phyloP scores from a whole-genome alignment of 2,113 vertebrate species.

The Naja naja region DNA sequence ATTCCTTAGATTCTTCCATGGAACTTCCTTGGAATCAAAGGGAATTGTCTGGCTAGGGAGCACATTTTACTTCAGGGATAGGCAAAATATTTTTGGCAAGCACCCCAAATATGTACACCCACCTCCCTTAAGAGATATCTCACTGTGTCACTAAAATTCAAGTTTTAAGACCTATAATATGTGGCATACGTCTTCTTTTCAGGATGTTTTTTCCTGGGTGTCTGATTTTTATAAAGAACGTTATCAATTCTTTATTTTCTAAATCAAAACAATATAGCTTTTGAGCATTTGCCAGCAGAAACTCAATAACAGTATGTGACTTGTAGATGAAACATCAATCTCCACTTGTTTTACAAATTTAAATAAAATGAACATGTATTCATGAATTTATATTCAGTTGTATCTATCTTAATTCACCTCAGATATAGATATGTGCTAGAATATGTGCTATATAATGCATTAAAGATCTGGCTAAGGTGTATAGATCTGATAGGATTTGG shows the following conservation, averaged over 20 bases:
- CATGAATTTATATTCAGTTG: background rate
- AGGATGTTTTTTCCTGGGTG: background rate
- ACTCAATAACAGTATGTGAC: background rate
- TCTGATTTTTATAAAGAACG: background rate
- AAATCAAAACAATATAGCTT: background rate
- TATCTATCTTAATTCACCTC: background rate
- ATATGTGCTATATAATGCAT: background rate
- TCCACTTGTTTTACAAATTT: background rate
- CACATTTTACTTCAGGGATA: background rate
- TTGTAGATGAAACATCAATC: background rate
- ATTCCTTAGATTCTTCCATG: background rate
- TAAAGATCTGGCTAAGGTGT: background rate
- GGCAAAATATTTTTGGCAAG: background rate
- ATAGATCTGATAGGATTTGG: background rate
- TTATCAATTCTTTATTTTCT: background rate
- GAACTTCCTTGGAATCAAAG: background rate
- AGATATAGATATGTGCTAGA: background rate
- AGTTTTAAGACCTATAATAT: background rate
- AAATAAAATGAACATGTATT: background rate
- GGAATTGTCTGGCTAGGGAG: background rate
- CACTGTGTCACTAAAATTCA: background rate
- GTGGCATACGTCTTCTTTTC: background rate
- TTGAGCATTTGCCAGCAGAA: background rate
- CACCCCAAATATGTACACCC: background rate
- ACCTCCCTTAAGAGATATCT: background rate